A percentile compares a stretch with the other conserved stretches of the same genome.
phyloP scores from a whole-genome alignment of 2,113 vertebrate genomes.

The Sula dactylatra region DNA sequence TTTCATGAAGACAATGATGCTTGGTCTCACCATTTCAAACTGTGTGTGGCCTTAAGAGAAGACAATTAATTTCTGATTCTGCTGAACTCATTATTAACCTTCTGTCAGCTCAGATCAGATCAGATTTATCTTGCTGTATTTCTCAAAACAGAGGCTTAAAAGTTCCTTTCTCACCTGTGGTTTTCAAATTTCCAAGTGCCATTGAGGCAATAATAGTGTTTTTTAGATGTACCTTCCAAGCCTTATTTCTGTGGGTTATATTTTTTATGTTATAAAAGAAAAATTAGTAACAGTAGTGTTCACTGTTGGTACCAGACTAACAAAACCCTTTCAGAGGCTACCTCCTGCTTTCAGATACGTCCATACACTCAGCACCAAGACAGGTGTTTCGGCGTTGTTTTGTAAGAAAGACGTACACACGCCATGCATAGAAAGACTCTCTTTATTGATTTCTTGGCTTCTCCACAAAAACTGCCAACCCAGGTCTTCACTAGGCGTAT shows the following conservation, averaged over 20 bases:
- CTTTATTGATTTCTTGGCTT: neutral
- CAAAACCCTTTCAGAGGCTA: neutral
- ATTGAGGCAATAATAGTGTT: neutral
- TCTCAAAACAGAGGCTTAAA: neutral
- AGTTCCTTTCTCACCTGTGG: neutral
- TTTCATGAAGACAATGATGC: neutral
- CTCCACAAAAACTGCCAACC: neutral
- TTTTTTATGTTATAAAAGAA: neutral
- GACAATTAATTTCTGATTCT: constrained; percentile 47
- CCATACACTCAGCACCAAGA: neutral
- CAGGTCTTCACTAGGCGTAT: neutral
- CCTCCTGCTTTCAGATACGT: neutral
- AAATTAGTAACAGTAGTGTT: neutral
- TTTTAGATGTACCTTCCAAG: neutral
- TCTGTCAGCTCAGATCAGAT: neutral
- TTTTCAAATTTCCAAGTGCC: neutral
- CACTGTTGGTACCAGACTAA: neutral
- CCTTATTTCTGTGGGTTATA: neutral
- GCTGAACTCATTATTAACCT: constrained; percentile 52
- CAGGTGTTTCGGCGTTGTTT: neutral
- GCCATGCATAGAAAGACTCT: neutral
- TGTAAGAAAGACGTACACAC: neutral
- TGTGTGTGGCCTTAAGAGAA: neutral
- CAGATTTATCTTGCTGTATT: neutral
- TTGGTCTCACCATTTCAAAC: neutral